These are phyloP conservation scores for Apostichopus parvimensis DNA, from an alignment of 35 echinoderm and acorn worm species.

Conservation along the genomic window DNA sequence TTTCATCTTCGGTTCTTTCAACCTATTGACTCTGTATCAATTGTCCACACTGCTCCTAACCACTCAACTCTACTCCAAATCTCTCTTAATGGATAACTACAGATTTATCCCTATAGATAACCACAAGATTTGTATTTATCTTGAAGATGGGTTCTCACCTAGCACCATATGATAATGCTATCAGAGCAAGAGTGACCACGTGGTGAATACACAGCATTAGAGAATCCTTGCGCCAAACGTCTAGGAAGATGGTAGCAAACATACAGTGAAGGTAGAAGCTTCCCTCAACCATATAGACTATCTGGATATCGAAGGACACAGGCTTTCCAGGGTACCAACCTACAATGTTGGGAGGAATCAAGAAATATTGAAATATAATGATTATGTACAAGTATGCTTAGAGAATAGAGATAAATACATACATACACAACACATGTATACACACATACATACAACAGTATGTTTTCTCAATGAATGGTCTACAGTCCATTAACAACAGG, in stretches of 20 bases:
- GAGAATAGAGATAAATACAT: too few species aligned
- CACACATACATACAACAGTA: too few species aligned
- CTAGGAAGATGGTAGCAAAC: conserved; percentile 79
- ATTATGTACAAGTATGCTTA: too few species aligned
- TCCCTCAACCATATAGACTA: conserved; percentile 77
- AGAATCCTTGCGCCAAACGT: conserved; percentile 85
- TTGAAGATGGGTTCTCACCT: conserved; percentile 68
- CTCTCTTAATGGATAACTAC: too few species aligned
- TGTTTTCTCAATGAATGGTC: too few species aligned
- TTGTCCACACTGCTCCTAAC: too few species aligned
- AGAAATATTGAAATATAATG: not conserved
- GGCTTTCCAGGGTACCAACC: conserved; percentile 74
- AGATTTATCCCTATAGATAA: too few species aligned
- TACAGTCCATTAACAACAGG: not conserved
- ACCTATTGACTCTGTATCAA: too few species aligned
- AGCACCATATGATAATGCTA: conserved; percentile 82
- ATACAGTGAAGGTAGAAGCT: conserved; percentile 96
- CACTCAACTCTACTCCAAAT: too few species aligned
- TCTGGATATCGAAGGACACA: conserved; percentile 68
- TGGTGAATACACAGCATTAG: conserved; percentile 87
- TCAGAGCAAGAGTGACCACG: conserved; percentile 81
- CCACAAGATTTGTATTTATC: too few species aligned
- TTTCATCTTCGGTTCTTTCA: too few species aligned
- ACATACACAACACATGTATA: too few species aligned
- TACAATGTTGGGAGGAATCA: not conserved